phyloP scores from a whole-genome alignment of 2,888 invertebrate genomes.

The Hirtodrosophila trivittata region DNA sequence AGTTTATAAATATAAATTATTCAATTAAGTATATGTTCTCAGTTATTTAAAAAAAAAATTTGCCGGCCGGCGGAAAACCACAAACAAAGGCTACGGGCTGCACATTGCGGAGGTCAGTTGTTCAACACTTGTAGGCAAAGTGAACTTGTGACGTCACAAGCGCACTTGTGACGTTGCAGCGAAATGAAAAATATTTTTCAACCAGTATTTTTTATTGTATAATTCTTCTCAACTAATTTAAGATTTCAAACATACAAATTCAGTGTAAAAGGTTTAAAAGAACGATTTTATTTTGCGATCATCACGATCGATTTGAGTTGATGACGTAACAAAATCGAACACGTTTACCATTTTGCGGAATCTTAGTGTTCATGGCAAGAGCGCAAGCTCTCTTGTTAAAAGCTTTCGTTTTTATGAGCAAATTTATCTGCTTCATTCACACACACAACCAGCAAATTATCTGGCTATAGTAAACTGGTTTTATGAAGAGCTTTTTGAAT shows the following conservation, averaged over 20 bases:
- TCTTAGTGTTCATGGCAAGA: slow-evolving; percentile 4
- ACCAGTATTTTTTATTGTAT: too few species aligned
- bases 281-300: background rate
- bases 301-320: background rate
- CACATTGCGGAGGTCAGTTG: slow-evolving; percentile 3
- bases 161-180: background rate
- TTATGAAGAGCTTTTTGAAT: slow-evolving; percentile 76
- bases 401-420: slow-evolving; percentile 20
- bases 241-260: too few species aligned
- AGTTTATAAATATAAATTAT: too few species aligned
- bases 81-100: background rate
- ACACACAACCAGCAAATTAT: slow-evolving; percentile 45
- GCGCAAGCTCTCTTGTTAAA: slow-evolving; percentile 22
- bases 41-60: background rate
- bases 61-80: slow-evolving; percentile 15
- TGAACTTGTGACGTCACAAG: slow-evolving; percentile 22
- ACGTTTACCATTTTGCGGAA: slow-evolving; percentile 3
- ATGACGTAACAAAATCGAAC: slow-evolving; percentile 7
- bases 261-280: background rate
- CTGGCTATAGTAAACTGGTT: slow-evolving; percentile 65
- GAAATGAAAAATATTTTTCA: background rate
- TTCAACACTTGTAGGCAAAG: background rate
- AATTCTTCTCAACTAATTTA: too few species aligned
- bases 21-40: too few species aligned
- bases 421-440: slow-evolving; percentile 26